Evolutionary conservation across 2,113 vertebrate genomes (phyloP).

Genomic region (Prolemur simus): DNA sequence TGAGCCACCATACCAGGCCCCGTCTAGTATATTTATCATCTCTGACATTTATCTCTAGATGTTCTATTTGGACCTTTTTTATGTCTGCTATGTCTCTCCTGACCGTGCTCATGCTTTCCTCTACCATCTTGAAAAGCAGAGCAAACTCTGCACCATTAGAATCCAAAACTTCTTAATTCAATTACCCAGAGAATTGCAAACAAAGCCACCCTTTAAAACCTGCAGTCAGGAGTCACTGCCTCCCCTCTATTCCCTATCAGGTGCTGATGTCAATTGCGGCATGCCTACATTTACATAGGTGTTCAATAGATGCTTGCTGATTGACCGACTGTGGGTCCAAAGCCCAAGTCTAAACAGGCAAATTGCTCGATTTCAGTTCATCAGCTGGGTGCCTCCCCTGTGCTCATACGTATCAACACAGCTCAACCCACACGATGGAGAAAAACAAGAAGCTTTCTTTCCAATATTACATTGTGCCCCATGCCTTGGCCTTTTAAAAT

Average conservation of each 20-base stretch:
- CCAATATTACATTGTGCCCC: neutral
- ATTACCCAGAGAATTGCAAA: neutral
- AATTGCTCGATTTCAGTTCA: neutral
- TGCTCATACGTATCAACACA: neutral
- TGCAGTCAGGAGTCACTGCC: neutral
- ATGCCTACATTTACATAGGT: neutral
- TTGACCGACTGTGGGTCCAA: neutral
- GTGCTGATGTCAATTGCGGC: neutral
- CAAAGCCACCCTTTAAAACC: neutral
- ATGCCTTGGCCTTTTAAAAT: slow-evolving; percentile 11
- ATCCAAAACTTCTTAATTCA: neutral
- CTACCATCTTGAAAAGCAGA: neutral
- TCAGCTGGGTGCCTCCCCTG: neutral
- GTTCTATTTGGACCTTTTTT: neutral
- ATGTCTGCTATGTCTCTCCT: neutral
- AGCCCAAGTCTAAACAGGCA: neutral
- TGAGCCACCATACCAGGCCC: too few species aligned
- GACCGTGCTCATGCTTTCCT: neutral
- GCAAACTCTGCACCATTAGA: neutral
- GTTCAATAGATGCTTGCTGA: neutral
- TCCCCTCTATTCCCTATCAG: neutral
- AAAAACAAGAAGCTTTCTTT: neutral
- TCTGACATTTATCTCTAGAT: neutral
- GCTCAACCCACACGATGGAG: neutral
- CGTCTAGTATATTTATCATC: neutral